Percentiles rank a stretch among this genome's conserved stretches.
These are phyloP conservation scores for Percopsis transmontana DNA, from an alignment of 2,113 vertebrate species.

Conservation along the genomic window DNA sequence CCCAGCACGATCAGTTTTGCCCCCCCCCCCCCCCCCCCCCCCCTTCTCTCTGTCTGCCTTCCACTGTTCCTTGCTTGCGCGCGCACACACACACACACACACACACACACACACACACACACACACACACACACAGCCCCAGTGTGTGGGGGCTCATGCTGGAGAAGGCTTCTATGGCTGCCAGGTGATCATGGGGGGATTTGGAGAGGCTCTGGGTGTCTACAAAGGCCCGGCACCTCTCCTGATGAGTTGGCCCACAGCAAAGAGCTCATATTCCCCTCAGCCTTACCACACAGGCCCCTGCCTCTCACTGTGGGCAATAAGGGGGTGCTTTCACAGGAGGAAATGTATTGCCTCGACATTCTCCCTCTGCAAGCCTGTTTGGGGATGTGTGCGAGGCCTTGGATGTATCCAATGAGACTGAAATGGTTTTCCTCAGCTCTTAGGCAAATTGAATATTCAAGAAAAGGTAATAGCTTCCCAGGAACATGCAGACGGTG, in stretches of 20 bases:
- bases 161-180: slow-evolving; percentile 16
- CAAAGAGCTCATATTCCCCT: slow-evolving; percentile 36
- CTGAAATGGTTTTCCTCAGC: slow-evolving; percentile 14
- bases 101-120: not conserved
- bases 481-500: slow-evolving; percentile 2
- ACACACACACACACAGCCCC: slow-evolving; percentile 8
- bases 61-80: not conserved
- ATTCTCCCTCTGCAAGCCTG: slow-evolving; percentile 27
- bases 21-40: not conserved
- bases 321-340: slow-evolving; percentile 30
- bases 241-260: slow-evolving; percentile 45
- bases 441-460: slow-evolving; percentile 1
- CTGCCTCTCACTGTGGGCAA: slow-evolving; percentile 32
- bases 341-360: slow-evolving; percentile 30
- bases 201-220: slow-evolving; percentile 42
- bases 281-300: slow-evolving; percentile 40
- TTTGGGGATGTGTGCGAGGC: slow-evolving; percentile 19
- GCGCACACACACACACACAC: not conserved
- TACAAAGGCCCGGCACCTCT: slow-evolving; percentile 42
- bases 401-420: slow-evolving; percentile 27
- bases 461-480: slow-evolving; percentile 6
- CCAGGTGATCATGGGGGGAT: slow-evolving; percentile 51
- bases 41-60: not conserved
- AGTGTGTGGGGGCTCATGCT: slow-evolving; percentile 26
- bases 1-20: not conserved